Evolutionary conservation across 2,797 vertebrate species (phyloP).

Genomic region (Myotis pilosus): DNA sequence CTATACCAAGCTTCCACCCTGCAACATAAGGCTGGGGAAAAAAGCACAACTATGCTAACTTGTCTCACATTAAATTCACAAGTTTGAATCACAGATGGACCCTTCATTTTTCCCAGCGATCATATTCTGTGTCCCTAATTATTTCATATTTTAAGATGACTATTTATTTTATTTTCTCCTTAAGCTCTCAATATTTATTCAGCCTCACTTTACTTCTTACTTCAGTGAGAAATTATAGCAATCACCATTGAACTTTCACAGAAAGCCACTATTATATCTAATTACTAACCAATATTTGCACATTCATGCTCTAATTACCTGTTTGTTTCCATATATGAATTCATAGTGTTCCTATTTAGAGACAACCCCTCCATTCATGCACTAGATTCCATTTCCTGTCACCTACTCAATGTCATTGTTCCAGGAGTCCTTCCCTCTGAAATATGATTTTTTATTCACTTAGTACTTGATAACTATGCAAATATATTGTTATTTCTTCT

Average conservation of each 20-base stretch:
- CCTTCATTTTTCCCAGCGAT: neutral
- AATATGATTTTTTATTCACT: neutral
- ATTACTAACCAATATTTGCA: neutral
- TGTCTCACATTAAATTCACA: neutral
- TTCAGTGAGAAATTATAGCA: neutral
- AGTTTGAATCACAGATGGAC: neutral
- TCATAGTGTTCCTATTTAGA: neutral
- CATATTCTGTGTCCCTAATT: neutral
- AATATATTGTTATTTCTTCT: neutral
- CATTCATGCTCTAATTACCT: neutral
- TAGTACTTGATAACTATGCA: neutral
- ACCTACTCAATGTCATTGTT: neutral
- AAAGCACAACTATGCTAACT: neutral
- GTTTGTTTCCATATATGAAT: neutral
- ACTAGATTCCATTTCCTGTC: neutral
- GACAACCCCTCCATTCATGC: neutral
- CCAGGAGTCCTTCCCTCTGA: neutral
- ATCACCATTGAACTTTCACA: neutral
- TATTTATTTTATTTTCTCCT: neutral
- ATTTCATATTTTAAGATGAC: neutral
- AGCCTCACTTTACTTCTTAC: neutral
- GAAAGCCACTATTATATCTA: neutral
- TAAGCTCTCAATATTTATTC: neutral
- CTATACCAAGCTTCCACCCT: neutral
- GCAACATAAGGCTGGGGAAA: neutral